Base-by-base conservation (phyloP, 2,888 invertebrate genomes). In the Drosophila testacea region DNA sequence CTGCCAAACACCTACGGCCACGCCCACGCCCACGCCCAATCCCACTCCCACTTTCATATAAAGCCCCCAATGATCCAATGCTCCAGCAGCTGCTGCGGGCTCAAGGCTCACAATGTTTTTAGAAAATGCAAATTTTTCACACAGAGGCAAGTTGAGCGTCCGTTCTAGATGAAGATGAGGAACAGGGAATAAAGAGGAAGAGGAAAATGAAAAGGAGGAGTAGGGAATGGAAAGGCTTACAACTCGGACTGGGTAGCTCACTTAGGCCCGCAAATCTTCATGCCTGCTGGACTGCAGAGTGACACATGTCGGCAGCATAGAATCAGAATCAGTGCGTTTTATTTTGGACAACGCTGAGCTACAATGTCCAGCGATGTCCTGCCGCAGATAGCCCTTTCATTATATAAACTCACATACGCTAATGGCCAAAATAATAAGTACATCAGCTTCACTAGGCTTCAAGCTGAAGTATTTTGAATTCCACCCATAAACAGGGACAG, bases 231-330 rank as follows among this genome's bases (percentile, higher is more conserved):
- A 2, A 6, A 9, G 4, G n/a, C n/a, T n/a, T 11, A 38, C 38
- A n/a, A 6, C 46, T 4, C n/a, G 38, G 22, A 38, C 38, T 38
- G 51, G 51, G 62, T 44, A 63, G 75, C 71, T 60, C 63, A 73
- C 48, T 67, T 79, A 73, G 89, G 88, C 75, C 65, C 73, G 83
- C 83, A 88, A 90, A 90, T 87, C 87, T 90, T 90, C 71, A 88
- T 90, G 88, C 82, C 86, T 77, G 83, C 78, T 80, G 81, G 88
- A 82, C 78, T 82, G 88, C 82, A 87, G 91, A 90, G 90, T 90
- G 90, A 91, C 90, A 90, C 91, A 90, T 90, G 91, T 91, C 90
- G 91, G 90, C 89, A 90, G 83, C 91, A 91, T 81, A 73, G 88
- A 90, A 85, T 85, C 54, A 42, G 22, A 90, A 85, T 90, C 84